Percentiles rank a stretch among this genome's conserved stretches.
These are phyloP conservation scores for Conops quadrifasciatus DNA, from an alignment of 2,888 invertebrate genomes.

Conservation along the genomic window DNA sequence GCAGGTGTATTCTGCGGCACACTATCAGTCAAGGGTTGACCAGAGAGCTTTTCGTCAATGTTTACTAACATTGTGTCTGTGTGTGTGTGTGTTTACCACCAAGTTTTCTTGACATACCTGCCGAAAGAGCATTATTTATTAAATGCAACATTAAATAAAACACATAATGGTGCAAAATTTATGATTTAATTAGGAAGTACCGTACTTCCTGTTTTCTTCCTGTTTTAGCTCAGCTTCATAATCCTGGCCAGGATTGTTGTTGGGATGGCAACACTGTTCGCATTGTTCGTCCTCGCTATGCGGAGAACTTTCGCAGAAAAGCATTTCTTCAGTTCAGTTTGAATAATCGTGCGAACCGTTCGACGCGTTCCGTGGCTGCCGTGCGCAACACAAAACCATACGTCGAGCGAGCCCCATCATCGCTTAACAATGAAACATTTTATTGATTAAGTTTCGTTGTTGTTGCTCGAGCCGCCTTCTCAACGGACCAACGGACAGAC, in stretches of 20 bases:
- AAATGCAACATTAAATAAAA: too few relatives aligned
- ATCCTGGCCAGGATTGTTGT: not conserved
- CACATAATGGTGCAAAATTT: too few relatives aligned
- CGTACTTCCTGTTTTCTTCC: too few relatives aligned
- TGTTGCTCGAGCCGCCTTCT: not conserved
- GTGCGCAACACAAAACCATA: constrained; percentile 23
- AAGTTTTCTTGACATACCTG: not conserved
- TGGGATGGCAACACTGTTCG: constrained; percentile 20
- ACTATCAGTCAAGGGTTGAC: too few relatives aligned
- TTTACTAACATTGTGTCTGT: not conserved
- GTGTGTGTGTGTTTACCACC: not conserved
- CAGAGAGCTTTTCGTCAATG: too few relatives aligned
- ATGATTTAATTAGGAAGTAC: too few relatives aligned
- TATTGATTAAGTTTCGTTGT: constrained; percentile 34
- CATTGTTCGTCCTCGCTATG: constrained; percentile 25
- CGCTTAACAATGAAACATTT: constrained; percentile 32
- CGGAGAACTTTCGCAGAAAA: constrained; percentile 16
- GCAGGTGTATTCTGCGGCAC: not conserved
- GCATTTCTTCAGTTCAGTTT: constrained; percentile 24
- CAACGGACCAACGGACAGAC: not conserved
- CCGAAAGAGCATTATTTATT: too few relatives aligned
- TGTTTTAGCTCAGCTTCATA: too few relatives aligned
- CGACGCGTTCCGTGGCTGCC: constrained; percentile 4
- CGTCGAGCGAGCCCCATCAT: constrained; percentile 19
- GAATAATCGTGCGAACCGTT: constrained; percentile 25